Evolutionary conservation across 35 echinoderm and acorn worm genomes (phyloP).

Genomic region (Heliocidaris erythrogramma): DNA sequence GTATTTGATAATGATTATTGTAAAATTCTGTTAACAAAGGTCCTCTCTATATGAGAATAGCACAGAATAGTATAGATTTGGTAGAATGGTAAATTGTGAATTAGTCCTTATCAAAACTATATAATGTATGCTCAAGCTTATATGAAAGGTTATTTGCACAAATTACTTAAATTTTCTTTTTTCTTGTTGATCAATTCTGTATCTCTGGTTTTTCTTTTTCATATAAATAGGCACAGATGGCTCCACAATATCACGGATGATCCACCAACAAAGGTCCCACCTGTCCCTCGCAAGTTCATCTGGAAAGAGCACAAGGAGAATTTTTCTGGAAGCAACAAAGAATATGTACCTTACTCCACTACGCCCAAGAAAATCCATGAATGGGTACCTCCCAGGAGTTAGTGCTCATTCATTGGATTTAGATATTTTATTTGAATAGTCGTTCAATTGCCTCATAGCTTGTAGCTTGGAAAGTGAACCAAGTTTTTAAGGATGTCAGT

Average conservation of each 20-base stretch:
- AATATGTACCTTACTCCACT: conserved; percentile 84
- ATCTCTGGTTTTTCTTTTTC: background rate
- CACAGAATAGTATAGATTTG: no score
- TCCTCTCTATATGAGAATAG: no score
- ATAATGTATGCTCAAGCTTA: no score
- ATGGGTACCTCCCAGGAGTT: conserved; percentile 81
- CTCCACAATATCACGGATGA: conserved; percentile 93
- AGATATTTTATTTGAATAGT: background rate
- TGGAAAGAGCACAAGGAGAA: conserved; percentile 84
- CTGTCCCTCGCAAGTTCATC: conserved; percentile 71
- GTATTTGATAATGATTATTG: no score
- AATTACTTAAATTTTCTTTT: background rate
- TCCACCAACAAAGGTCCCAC: conserved; percentile 76
- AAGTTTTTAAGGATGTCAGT: background rate
- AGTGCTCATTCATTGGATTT: background rate
- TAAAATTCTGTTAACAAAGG: no score
- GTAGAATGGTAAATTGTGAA: no score
- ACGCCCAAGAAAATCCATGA: conserved; percentile 83
- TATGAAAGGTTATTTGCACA: background rate
- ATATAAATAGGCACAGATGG: conserved; percentile 88
- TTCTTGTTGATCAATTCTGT: background rate
- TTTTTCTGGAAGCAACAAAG: conserved; percentile 70
- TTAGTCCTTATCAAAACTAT: no score
- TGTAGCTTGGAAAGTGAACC: background rate
- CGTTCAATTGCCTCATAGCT: background rate